These are phyloP conservation scores for Hirtodrosophila confusa DNA, from an alignment of 2,888 invertebrate genomes.

Conservation along the genomic window DNA sequence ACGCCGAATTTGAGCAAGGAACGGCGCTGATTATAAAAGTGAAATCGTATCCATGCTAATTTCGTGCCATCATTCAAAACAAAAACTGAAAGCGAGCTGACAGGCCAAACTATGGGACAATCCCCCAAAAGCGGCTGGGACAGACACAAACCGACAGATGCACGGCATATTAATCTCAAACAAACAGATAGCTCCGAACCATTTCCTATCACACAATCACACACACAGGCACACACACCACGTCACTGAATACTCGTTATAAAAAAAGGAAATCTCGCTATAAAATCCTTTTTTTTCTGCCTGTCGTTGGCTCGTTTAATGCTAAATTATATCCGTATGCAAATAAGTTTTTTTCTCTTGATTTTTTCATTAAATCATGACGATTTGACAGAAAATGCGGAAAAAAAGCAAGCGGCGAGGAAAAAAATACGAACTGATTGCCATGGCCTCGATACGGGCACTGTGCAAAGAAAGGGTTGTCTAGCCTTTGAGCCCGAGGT, in stretches of 20 bases:
- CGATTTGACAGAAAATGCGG: conserved; percentile 69
- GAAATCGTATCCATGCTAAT: conserved; percentile 82
- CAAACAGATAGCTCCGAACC: conserved; percentile 77
- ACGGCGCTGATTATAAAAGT: conserved; percentile 58
- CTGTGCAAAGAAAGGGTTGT: conserved; percentile 72
- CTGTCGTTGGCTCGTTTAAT: conserved; percentile 72
- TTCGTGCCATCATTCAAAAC: conserved; percentile 68
- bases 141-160: conserved; percentile 77
- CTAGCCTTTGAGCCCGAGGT: conserved; percentile 52
- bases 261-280: conserved; percentile 55
- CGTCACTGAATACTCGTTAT: conserved; percentile 25
- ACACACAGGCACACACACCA: conserved; percentile 28
- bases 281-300: conserved; percentile 69
- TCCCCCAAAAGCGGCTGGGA: conserved; percentile 24
- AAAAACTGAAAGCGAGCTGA: conserved; percentile 57
- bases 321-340: conserved; percentile 81
- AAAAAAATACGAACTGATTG: conserved; percentile 40
- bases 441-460: conserved; percentile 60
- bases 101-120: conserved; percentile 55
- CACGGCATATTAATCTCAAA: conserved; percentile 82
- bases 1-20: conserved; percentile 6
- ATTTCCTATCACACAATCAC: conserved; percentile 64
- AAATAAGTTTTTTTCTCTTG: conserved; percentile 77
- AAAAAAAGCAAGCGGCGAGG: conserved; percentile 33
- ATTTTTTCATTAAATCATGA: conserved; percentile 80